A percentile compares a stretch with the other conserved stretches of the same genome.
Evolutionary conservation across 1,140 invertebrate genomes (phyloP).

Genomic region (Thaumetopoea pityocampa): DNA sequence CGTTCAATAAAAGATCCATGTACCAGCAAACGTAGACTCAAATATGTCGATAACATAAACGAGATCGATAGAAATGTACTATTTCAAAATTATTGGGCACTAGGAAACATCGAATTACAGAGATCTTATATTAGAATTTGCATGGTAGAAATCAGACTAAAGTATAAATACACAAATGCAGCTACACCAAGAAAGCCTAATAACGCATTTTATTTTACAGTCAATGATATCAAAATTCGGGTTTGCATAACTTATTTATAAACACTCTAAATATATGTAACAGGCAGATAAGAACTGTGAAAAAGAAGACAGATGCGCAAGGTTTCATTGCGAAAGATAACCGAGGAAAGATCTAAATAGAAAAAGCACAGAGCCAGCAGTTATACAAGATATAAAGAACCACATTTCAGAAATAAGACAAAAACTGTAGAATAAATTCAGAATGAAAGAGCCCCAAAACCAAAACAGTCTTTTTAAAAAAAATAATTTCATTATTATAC

Average conservation of each 20-base stretch:
- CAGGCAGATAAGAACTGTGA: slow-evolving; percentile 21
- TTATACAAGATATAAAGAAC: not conserved
- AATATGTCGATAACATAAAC: too few relatives aligned
- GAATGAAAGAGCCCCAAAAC: too few relatives aligned
- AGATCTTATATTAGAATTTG: slow-evolving; percentile 12
- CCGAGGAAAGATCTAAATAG: slow-evolving; percentile 16
- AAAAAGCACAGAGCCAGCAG: slow-evolving; percentile 10
- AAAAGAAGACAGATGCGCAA: slow-evolving; percentile 19
- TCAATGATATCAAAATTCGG: slow-evolving; percentile 13
- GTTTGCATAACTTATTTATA: slow-evolving; percentile 30
- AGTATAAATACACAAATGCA: slow-evolving; percentile 25
- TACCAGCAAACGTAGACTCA: slow-evolving; percentile 18
- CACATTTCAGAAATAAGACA: too few relatives aligned
- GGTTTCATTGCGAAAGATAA: slow-evolving; percentile 11
- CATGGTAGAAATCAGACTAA: slow-evolving; percentile 14
- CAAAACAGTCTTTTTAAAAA: too few relatives aligned
- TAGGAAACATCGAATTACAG: slow-evolving; percentile 12
- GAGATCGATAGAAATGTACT: slow-evolving; percentile 6
- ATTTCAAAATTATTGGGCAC: slow-evolving; percentile 15
- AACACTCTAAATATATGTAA: slow-evolving; percentile 23
- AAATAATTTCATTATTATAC: too few relatives aligned
- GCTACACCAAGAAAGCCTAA: slow-evolving; percentile 12
- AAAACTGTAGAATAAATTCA: too few relatives aligned
- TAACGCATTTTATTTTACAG: slow-evolving; percentile 20
- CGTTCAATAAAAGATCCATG: slow-evolving; percentile 14